Conservation (phyloP, 1,140 invertebrate genomes). For the Brachionus rotundiformis region DNA sequence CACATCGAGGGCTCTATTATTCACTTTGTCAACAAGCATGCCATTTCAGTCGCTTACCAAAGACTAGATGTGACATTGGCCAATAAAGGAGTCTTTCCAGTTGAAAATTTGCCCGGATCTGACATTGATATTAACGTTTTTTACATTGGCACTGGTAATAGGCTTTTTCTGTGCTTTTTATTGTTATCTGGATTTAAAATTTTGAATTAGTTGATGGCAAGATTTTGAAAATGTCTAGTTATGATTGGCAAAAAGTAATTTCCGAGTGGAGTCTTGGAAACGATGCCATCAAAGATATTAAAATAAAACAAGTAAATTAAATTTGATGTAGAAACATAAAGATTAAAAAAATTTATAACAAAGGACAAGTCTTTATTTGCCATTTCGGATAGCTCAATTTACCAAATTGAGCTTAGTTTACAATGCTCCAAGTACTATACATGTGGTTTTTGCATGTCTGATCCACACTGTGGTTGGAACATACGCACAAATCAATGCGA, state of each 20-base stretch:
- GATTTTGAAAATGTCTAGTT: constrained; percentile 12
- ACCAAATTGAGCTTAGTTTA: constrained; percentile 31
- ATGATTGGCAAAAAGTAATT: neutral
- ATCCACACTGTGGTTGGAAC: constrained; percentile 46
- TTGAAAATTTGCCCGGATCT: neutral
- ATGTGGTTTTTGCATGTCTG: constrained; percentile 12
- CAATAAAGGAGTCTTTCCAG: neutral
- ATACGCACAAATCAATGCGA: constrained; percentile 24
- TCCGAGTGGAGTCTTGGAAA: neutral
- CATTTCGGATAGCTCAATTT: neutral
- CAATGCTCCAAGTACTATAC: constrained; percentile 25
- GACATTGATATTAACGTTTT: constrained; percentile 2
- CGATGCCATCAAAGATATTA: neutral
- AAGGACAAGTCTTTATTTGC: constrained; percentile 11
- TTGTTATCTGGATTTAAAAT: too few relatives aligned
- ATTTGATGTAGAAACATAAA: neutral
- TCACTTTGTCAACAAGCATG: constrained; percentile 35
- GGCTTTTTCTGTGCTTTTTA: too few relatives aligned
- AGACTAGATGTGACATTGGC: neutral
- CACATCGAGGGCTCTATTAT: constrained; percentile 35
- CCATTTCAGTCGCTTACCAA: neutral
- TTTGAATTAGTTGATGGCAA: neutral
- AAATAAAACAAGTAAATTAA: constrained; percentile 19
- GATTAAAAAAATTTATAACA: too few relatives aligned
- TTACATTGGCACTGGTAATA: constrained; percentile 30